Evolutionary conservation across 2,797 vertebrate species (phyloP).

Genomic region (Chelonia mydas): DNA sequence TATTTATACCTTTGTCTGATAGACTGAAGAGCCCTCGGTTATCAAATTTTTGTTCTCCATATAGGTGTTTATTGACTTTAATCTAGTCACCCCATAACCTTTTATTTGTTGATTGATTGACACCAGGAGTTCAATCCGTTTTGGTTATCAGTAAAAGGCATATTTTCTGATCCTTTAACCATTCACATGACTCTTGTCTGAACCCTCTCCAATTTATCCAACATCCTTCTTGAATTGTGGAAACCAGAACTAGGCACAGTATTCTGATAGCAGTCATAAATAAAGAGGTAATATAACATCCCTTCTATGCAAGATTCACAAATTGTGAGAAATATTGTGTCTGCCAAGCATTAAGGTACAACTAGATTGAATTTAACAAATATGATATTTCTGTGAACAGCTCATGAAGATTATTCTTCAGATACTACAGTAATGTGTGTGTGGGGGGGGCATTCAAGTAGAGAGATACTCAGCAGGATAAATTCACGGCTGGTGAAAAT

Average conservation of each 20-base stretch:
- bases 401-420: neutral
- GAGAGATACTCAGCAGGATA: neutral
- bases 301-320: neutral
- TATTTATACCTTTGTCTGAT: neutral
- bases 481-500: neutral
- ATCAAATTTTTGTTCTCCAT: neutral
- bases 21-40: neutral
- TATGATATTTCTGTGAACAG: neutral
- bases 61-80: neutral
- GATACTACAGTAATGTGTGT: neutral
- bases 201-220: neutral
- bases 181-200: neutral
- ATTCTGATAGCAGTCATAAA: neutral
- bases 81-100: neutral
- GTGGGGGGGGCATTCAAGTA: neutral
- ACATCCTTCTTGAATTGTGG: neutral
- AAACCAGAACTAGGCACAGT: neutral
- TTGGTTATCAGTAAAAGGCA: neutral
- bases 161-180: neutral
- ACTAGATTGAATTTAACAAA: neutral
- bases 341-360: neutral
- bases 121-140: neutral
- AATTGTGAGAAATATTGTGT: fast-evolving
- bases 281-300: neutral
- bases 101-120: neutral